Evolutionary conservation across 1,140 invertebrate genomes (phyloP), one percentile per base, ranked within the genome.

Genomic region (Meloidogyne chitwoodi): DNA sequence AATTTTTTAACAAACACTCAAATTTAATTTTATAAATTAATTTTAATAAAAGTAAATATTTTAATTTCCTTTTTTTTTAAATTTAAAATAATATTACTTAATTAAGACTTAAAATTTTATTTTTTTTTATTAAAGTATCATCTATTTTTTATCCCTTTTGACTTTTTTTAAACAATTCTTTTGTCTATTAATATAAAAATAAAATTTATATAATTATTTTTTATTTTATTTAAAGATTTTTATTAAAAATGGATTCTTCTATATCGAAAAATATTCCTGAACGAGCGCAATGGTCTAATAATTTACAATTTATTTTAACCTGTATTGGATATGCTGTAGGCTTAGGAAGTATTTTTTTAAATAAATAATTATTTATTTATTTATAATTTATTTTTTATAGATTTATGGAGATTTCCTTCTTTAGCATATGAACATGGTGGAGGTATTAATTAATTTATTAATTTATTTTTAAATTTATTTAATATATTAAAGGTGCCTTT

Each of bases 361-460:
- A 2, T n/a, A 71, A 41, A 62, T 12, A 24, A n/a, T 56, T 34
- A 65, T 12, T 31, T 16, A 61, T 1, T 29, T 63, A n/a, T 26
- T n/a, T 6, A 67, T 41, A 24, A 4, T 41, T 34, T 8, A 6
- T 38, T 38, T 8, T 8, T 8, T 38, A 38, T 38, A 73, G 71
- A 80, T 70, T 63, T 80, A 63, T 80, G 79, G 79, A 24, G 79
- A 41, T 80, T 80, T 56, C 80, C 80, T 19, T 72, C 68, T 26
- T 31, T 80, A 19, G 80, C 80, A 14, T 80, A 80, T 68, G 79
- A 80, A 56, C 63, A 80, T 41, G 79, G 79, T 16, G 79, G 79
- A 72, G 81, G 80, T 70, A 12, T 56, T n/a, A 66, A 70, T 67
- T 80, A 8, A 8, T 76, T 2, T n/a, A 0, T 24, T 63, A 14